These are phyloP conservation scores for Amblyjoppa proteus DNA, from an alignment of 2,888 invertebrate species.

Conservation along the genomic window DNA sequence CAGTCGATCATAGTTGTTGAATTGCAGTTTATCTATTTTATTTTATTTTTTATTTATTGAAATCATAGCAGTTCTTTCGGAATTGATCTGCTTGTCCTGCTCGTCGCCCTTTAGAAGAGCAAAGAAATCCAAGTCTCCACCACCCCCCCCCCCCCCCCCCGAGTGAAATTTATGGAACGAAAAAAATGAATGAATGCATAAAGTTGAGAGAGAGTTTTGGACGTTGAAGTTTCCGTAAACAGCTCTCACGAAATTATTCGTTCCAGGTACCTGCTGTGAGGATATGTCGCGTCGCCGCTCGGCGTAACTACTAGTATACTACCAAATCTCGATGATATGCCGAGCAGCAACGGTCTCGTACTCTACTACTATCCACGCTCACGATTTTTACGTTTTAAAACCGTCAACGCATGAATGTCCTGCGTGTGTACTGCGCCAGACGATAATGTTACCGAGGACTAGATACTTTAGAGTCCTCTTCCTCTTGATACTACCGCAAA, in stretches of 20 bases:
- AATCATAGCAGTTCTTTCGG: slow-evolving; percentile 29
- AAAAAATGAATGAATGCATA: slow-evolving; percentile 10
- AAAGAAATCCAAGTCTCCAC: background rate
- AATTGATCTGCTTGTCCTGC: slow-evolving; percentile 69
- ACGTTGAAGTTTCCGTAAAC: slow-evolving; percentile 44
- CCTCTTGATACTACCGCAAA: slow-evolving; percentile 25
- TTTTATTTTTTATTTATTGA: background rate
- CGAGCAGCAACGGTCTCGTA: slow-evolving; percentile 72
- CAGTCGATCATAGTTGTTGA: slow-evolving; percentile 2
- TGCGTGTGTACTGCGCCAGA: slow-evolving; percentile 19
- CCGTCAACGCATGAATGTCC: slow-evolving; percentile 15
- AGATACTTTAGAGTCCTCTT: slow-evolving; percentile 12
- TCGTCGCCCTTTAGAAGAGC: slow-evolving; percentile 49
- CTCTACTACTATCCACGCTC: slow-evolving; percentile 72
- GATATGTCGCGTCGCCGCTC: slow-evolving; percentile 78
- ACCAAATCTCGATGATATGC: slow-evolving; percentile 42
- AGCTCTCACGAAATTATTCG: slow-evolving; percentile 76
- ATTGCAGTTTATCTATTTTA: background rate
- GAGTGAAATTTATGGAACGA: background rate
- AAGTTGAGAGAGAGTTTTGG: slow-evolving; percentile 1
- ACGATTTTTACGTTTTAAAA: slow-evolving; percentile 71
- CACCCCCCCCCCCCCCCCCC: background rate
- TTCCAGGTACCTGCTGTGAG: slow-evolving; percentile 85
- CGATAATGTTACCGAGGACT: slow-evolving; percentile 33
- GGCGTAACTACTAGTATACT: slow-evolving; percentile 76